Base-by-base conservation (phyloP, 2,113 vertebrate species). In the Piaya cayana region DNA sequence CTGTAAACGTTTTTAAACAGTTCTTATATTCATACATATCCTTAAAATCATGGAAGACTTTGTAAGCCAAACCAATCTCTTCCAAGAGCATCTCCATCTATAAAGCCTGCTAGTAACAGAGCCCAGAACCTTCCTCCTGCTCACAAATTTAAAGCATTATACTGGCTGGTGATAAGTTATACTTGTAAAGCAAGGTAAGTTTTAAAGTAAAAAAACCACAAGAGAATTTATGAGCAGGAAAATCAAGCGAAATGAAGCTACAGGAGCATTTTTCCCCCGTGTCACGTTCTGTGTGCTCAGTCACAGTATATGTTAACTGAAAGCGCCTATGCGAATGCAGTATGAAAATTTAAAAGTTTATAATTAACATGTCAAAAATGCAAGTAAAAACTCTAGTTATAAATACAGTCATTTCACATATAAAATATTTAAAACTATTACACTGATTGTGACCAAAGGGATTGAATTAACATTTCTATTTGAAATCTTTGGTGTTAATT, bases 11-110 rank as follows among this genome's bases (percentile, higher is more conserved):
- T 82, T 95, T 97, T 25, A 98, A 39, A 1, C 98, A 97, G 8
- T 93, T 94, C 14, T 98, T 95, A n/a, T 97, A 97, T 3, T 96
- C 96, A 86, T 99, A 98, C 98, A 98, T 98, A 19, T 96, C 93
- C 34, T 92, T 95, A 39, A 95, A 98, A 17, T 95, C 91, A 53
- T 34, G 81, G 4, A 98, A 18, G 30, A 82, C 72, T 34, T 86
- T 70, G 3, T 86, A 36, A n/a, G 82, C 64, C 1, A 65, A 77
- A 8, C 5, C 32, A 5, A 96, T 34, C 34, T 94, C 94, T 23
- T 63, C 56, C 69, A 95, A 32, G 7, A 95, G 74, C 0, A 0
- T 0, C 74, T 97, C 95, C 97, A 98, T 97, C 62, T 18, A 0
- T 3, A 29, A 34, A 68, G 1, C 5, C 19, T n/a, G 6, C 4